Evolutionary conservation across 2,888 invertebrate species (phyloP).

Genomic region (Ctena decussata): DNA sequence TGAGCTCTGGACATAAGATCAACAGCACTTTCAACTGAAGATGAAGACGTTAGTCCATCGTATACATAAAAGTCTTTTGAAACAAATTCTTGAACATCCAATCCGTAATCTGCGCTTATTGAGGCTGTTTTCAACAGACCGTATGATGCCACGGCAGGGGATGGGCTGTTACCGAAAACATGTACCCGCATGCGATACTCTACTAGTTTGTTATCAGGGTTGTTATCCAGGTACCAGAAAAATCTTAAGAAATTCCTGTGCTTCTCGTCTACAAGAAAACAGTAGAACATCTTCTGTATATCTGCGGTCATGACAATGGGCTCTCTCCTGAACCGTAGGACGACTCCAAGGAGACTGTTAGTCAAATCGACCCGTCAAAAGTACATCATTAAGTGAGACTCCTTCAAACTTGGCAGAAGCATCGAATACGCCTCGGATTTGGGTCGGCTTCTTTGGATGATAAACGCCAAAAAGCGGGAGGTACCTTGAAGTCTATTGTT

Average conservation of each 20-base stretch:
- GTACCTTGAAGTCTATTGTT: constrained; percentile 36
- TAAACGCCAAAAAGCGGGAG: constrained; percentile 9
- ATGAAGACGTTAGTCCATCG: constrained; percentile 53
- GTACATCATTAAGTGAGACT: constrained; percentile 34
- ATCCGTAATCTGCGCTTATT: constrained; percentile 28
- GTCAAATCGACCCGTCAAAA: constrained; percentile 42
- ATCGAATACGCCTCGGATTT: constrained; percentile 35
- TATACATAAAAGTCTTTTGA: constrained; percentile 63
- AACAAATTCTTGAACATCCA: constrained; percentile 40
- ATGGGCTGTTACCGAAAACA: too few relatives aligned
- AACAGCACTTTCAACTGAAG: constrained; percentile 22
- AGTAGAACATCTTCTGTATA: constrained; percentile 44
- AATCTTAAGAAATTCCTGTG: constrained; percentile 38
- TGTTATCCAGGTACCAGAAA: constrained; percentile 46
- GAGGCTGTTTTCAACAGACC: constrained; percentile 43
- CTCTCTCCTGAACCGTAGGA: constrained; percentile 40
- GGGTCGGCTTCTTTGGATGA: neutral
- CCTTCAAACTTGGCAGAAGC: constrained; percentile 35
- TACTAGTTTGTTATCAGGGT: constrained; percentile 18
- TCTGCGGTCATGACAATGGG: constrained; percentile 36
- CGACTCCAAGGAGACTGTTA: constrained; percentile 38
- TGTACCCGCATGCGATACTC: constrained; percentile 42
- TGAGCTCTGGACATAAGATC: constrained; percentile 51
- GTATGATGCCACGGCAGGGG: constrained; percentile 56
- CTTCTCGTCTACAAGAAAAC: constrained; percentile 29